These are phyloP conservation scores for human DNA, from an alignment of 2,113 vertebrate species.

Conservation along the genomic window GRCh38 chrX:32985501-32986000, in stretches of 20 bases:
- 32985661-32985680: constrained; percentile 61
- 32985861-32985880: constrained; percentile 27
- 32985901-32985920: not conserved
- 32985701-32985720: constrained; percentile 61
- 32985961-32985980: not conserved
- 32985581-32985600: not conserved
- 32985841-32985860: constrained; percentile 32
- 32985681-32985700: constrained; percentile 55
- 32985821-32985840: constrained; percentile 68
- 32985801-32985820: constrained; percentile 67
- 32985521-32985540: not conserved
- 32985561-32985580: not conserved
- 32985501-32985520: not conserved
- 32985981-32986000: not conserved
- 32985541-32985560: not conserved
- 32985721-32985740: constrained; percentile 24
- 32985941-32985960: not conserved
- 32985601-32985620: constrained; percentile 8
- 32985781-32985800: constrained; percentile 40
- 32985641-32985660: constrained; percentile 56
- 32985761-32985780: constrained; percentile 68
- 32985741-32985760: constrained; percentile 61
- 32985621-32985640: constrained; percentile 42
- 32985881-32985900: constrained; percentile 3
- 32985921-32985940: not conserved